Percentiles rank a stretch among this genome's conserved stretches.
phyloP scores from a whole-genome alignment of 2,888 invertebrate species.

The Esperia sulphurella region DNA sequence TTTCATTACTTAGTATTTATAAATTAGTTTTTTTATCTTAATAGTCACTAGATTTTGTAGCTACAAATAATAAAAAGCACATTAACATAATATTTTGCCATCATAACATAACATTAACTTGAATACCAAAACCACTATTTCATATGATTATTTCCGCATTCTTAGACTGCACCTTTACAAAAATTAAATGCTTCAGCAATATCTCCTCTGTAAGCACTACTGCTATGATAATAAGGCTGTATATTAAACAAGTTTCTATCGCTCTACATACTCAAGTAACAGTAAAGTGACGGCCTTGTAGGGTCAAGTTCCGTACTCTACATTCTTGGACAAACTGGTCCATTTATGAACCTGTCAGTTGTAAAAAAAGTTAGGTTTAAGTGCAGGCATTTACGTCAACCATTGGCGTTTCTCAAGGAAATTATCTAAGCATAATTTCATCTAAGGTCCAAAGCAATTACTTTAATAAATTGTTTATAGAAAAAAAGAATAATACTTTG shows the following conservation, averaged over 20 bases:
- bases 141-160: neutral
- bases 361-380: neutral
- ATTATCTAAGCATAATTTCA: neutral
- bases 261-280: slow-evolving; percentile 54
- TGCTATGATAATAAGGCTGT: neutral
- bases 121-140: neutral
- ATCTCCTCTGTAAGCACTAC: neutral
- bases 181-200: neutral
- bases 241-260: slow-evolving; percentile 9
- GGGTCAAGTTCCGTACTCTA: slow-evolving; percentile 60
- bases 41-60: too few relatives aligned
- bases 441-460: too few relatives aligned
- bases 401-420: neutral
- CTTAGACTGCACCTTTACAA: neutral
- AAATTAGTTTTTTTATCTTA: too few relatives aligned
- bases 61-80: too few relatives aligned
- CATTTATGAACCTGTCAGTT: neutral
- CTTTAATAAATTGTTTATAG: too few relatives aligned
- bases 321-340: slow-evolving; percentile 49
- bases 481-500: too few relatives aligned
- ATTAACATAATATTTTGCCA: too few relatives aligned
- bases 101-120: neutral
- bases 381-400: neutral
- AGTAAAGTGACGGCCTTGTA: slow-evolving; percentile 58
- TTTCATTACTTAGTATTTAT: too few relatives aligned